phyloP scores from a whole-genome alignment of 2,888 invertebrate species.

The Cotesia congregata region DNA sequence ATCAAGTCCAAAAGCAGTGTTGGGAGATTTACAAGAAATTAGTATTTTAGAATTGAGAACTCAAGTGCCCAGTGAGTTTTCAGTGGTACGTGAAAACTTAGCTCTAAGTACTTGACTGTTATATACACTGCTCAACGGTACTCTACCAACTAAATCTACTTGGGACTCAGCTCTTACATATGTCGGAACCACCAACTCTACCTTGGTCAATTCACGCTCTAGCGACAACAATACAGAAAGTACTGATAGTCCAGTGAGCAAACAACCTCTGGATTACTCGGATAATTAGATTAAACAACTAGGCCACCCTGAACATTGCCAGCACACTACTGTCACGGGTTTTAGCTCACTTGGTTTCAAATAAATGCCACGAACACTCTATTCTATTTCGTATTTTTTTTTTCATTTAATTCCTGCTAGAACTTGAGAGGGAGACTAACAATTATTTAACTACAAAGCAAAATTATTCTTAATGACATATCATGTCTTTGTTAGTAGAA shows the following conservation, averaged over 20 bases:
- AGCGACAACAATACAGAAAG: constrained; percentile 39
- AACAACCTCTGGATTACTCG: constrained; percentile 40
- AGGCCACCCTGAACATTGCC: constrained; percentile 49
- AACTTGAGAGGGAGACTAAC: too few relatives aligned
- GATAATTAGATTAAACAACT: constrained; percentile 62
- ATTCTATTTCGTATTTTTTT: constrained; percentile 23
- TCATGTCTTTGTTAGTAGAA: too few relatives aligned
- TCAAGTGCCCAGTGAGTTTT: constrained; percentile 23
- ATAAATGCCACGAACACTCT: constrained; percentile 28
- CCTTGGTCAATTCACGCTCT: constrained; percentile 36
- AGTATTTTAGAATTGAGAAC: not conserved
- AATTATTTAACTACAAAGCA: too few relatives aligned
- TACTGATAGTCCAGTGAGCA: constrained; percentile 36
- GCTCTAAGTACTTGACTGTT: constrained; percentile 9
- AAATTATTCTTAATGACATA: too few relatives aligned
- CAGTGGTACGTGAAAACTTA: constrained; percentile 2
- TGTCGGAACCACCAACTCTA: constrained; percentile 15
- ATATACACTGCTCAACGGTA: constrained; percentile 17
- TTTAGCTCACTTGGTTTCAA: not conserved
- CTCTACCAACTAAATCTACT: constrained; percentile 26
- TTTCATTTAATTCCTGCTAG: not conserved
- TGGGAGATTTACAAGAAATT: constrained; percentile 18
- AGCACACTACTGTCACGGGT: not conserved
- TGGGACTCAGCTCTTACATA: constrained; percentile 19
- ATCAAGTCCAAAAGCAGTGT: not conserved